These are phyloP conservation scores for Ianthella basta DNA, from an alignment of 37 sponge, comb jelly and placozoan genomes.

Conservation along the genomic window DNA sequence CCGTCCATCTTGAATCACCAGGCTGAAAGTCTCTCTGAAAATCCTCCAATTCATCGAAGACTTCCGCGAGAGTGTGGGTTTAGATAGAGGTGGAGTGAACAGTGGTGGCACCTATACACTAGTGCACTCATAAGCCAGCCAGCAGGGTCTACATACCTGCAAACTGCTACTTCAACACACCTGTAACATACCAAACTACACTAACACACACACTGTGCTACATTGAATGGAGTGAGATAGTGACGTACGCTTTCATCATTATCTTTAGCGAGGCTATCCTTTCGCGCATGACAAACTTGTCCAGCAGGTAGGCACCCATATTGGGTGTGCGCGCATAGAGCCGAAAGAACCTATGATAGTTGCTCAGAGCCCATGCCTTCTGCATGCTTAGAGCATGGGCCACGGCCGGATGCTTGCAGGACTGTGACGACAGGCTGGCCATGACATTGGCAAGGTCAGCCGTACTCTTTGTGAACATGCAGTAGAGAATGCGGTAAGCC, in stretches of 20 bases:
- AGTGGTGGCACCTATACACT: too few relatives aligned
- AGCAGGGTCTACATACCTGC: too few relatives aligned
- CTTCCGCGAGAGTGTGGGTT: too few relatives aligned
- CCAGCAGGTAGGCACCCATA: slow-evolving; percentile 78
- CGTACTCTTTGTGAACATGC: slow-evolving; percentile 82
- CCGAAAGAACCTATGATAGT: slow-evolving; percentile 87
- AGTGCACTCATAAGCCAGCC: too few relatives aligned
- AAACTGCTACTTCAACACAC: background rate
- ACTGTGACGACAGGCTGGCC: slow-evolving; percentile 48
- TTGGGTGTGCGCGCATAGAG: slow-evolving; percentile 79
- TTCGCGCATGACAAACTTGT: slow-evolving; percentile 91
- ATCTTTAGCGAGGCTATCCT: slow-evolving; percentile 73
- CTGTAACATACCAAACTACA: background rate
- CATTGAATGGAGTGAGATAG: too few relatives aligned
- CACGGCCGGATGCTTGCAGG: slow-evolving; percentile 60
- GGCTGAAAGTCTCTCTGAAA: too few relatives aligned
- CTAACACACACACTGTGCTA: background rate
- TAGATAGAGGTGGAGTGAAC: too few relatives aligned
- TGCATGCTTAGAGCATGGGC: slow-evolving; percentile 75
- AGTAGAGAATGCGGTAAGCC: slow-evolving; percentile 92
- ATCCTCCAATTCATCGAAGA: too few relatives aligned
- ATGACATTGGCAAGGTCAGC: slow-evolving; percentile 67
- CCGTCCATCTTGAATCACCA: too few relatives aligned
- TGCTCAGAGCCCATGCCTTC: slow-evolving; percentile 81
- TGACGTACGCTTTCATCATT: slow-evolving; percentile 89